phyloP scores from a whole-genome alignment of 2,888 invertebrate genomes.

The Terebella lapidaria region DNA sequence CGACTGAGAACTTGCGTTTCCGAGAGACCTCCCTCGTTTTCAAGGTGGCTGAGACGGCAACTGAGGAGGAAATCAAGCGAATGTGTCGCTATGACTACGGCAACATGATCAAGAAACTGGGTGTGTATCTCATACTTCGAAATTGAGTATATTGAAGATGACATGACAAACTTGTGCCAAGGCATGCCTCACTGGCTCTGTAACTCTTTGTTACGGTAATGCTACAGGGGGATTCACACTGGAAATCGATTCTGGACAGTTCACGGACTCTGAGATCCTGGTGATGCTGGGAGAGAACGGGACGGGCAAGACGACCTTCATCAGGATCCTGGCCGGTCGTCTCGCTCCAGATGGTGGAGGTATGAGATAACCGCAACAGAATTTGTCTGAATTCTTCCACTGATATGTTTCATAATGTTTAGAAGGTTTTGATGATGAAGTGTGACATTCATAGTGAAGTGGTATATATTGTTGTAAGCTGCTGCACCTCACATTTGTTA shows the following conservation, averaged over 20 bases:
- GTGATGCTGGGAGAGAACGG: conserved; percentile 95
- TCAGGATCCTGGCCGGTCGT: conserved; percentile 95
- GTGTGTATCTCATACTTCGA: conserved; percentile 31
- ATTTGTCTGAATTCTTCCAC: no score
- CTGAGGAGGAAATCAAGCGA: conserved; percentile 93
- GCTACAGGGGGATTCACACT: conserved; percentile 34
- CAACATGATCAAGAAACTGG: conserved; percentile 70
- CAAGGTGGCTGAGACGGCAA: conserved; percentile 96
- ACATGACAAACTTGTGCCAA: no score
- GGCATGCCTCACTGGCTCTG: no score
- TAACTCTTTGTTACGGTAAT: no score
- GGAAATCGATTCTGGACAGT: conserved; percentile 68
- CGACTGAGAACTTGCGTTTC: conserved; percentile 97
- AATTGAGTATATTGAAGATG: neutral
- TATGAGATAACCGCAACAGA: conserved; percentile 45
- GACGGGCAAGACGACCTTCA: conserved; percentile 99
- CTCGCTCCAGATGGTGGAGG: conserved; percentile 81
- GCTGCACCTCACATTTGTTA: no score
- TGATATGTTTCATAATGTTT: no score
- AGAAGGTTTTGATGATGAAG: no score
- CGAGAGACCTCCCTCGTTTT: conserved; percentile 94
- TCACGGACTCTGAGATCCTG: conserved; percentile 98
- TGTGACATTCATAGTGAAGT: no score
- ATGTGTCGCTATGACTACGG: conserved; percentile 97
- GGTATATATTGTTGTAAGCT: no score